Conservation (phyloP, 2,797 vertebrate genomes). For the Scarus forsteni region DNA sequence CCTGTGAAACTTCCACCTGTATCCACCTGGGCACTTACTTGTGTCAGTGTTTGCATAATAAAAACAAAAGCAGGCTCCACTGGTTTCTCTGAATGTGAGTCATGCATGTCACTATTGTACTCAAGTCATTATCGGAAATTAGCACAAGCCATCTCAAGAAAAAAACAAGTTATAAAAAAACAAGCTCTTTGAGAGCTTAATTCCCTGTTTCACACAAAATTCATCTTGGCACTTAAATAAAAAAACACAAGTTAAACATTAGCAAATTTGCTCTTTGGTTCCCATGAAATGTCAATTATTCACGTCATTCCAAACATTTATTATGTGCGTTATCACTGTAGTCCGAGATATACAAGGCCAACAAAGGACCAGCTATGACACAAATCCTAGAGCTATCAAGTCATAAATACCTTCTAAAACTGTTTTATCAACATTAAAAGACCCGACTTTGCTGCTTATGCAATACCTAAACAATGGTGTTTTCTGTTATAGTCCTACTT, state of each 20-base stretch:
- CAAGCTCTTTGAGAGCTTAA: conserved; percentile 1
- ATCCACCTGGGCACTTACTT: conserved; percentile 5
- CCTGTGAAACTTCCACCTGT: conserved; percentile 25
- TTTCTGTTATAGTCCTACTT: background rate
- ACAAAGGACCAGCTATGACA: background rate
- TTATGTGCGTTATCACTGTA: conserved; percentile 5
- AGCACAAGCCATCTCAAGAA: conserved; percentile 30
- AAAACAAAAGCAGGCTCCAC: conserved; percentile 64
- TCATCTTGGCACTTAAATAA: conserved; percentile 45
- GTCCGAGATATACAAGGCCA: background rate
- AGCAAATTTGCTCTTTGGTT: conserved; percentile 68
- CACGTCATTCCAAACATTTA: conserved; percentile 17
- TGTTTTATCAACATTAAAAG: conserved; percentile 4
- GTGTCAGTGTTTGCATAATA: background rate
- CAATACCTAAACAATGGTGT: conserved; percentile 17
- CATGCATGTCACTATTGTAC: conserved; percentile 51
- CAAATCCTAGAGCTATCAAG: conserved; percentile 15
- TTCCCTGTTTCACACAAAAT: conserved; percentile 21
- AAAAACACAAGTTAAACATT: conserved; percentile 14
- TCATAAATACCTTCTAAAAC: conserved; percentile 23
- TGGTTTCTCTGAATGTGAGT: conserved; percentile 49
- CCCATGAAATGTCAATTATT: conserved; percentile 44
- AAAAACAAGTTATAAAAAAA: conserved; percentile 4
- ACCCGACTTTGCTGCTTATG: conserved; percentile 14
- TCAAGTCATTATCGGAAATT: conserved; percentile 69